These are phyloP conservation scores for Saturnia pavonia DNA, from an alignment of 2,888 invertebrate species.

Conservation along the genomic window DNA sequence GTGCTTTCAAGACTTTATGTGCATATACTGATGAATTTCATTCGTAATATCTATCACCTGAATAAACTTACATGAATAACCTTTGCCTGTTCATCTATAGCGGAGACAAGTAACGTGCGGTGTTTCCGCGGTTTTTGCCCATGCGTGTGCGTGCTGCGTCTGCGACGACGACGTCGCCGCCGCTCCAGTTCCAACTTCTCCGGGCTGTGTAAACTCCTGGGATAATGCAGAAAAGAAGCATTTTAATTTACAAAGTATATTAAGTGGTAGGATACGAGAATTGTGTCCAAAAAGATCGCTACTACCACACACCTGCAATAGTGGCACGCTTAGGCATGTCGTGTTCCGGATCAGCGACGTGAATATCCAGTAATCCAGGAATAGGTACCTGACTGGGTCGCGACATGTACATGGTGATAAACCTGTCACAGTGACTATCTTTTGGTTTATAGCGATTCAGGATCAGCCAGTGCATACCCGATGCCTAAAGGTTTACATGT, in stretches of 20 bases:
- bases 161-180: constrained; percentile 60
- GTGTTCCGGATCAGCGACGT: too few relatives aligned
- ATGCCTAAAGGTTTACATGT: too few relatives aligned
- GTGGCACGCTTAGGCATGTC: too few relatives aligned
- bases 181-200: constrained; percentile 71
- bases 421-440: too few relatives aligned
- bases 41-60: neutral
- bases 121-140: constrained; percentile 65
- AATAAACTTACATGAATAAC: constrained; percentile 71
- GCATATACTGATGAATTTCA: neutral
- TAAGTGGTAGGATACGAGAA: too few relatives aligned
- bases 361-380: too few relatives aligned
- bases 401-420: too few relatives aligned
- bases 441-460: too few relatives aligned
- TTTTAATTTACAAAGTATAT: neutral
- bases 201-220: constrained; percentile 59
- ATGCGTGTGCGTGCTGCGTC: constrained; percentile 51
- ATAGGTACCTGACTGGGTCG: too few relatives aligned
- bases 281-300: too few relatives aligned
- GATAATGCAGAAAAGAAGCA: neutral
- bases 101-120: constrained; percentile 74
- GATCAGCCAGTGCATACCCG: too few relatives aligned
- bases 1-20: neutral
- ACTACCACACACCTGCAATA: too few relatives aligned
- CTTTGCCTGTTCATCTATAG: constrained; percentile 77